Evolutionary conservation across 2,113 vertebrate species (phyloP).

Genomic region (Rhinolophus ferrumequinum): DNA sequence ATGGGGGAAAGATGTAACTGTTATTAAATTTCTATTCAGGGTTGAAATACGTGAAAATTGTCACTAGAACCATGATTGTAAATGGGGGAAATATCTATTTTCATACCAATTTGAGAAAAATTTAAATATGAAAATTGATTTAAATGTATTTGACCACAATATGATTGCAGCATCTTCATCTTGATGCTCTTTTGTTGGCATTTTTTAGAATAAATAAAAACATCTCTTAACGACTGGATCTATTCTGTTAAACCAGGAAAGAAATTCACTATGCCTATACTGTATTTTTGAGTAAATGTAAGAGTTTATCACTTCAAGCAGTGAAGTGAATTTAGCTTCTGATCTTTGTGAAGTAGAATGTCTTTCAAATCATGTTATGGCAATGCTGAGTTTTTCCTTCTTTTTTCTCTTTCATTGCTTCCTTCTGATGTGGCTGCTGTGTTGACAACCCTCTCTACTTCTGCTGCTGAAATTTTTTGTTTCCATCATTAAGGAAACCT

Average conservation of each 20-base stretch:
- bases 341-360: background rate
- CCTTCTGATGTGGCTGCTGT: conserved; percentile 64
- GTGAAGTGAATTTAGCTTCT: background rate
- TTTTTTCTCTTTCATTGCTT: conserved; percentile 78
- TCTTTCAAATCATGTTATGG: background rate
- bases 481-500: conserved; percentile 83
- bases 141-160: background rate
- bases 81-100: background rate
- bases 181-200: background rate
- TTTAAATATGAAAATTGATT: background rate
- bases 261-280: background rate
- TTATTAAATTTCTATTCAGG: background rate
- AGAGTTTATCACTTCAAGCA: background rate
- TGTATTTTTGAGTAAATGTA: background rate
- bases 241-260: background rate
- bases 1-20: background rate
- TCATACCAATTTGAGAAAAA: background rate
- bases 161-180: background rate
- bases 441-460: conserved; percentile 54
- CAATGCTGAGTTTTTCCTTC: conserved; percentile 66
- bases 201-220: conserved; percentile 22
- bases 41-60: conserved; percentile 34
- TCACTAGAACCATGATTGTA: background rate
- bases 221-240: background rate
- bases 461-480: conserved; percentile 57